phyloP scores from a whole-genome alignment of 2,888 invertebrate genomes.

The Keiferia lycopersicella region DNA sequence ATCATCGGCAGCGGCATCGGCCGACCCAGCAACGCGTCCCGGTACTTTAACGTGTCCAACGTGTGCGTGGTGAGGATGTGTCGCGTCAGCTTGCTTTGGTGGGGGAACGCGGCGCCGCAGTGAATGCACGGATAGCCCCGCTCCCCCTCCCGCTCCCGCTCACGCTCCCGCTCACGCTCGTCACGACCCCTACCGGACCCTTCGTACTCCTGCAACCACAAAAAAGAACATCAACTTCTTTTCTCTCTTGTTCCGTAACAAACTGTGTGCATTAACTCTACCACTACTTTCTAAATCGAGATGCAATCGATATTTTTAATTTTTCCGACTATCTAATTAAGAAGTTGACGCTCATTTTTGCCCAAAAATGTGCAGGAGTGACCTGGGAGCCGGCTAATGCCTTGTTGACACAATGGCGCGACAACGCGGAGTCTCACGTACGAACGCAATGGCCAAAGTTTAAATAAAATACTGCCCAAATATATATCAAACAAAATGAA shows the following conservation, averaged over 20 bases:
- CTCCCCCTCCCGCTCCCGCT: constrained; percentile 56
- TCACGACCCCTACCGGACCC: constrained; percentile 83
- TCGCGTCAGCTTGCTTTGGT: constrained; percentile 94
- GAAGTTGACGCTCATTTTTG: constrained; percentile 96
- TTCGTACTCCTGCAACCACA: constrained; percentile 96
- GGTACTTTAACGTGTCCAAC: constrained; percentile 92
- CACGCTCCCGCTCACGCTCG: background rate
- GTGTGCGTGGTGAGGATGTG: constrained; percentile 95
- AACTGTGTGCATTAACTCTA: constrained; percentile 77
- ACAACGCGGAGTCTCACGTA: constrained; percentile 65
- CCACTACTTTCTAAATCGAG: constrained; percentile 79
- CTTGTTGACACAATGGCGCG: constrained; percentile 74
- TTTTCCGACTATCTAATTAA: constrained; percentile 77
- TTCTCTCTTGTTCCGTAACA: constrained; percentile 77
- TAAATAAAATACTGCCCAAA: constrained; percentile 73
- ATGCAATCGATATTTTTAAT: constrained; percentile 70
- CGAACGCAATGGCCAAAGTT: constrained; percentile 75
- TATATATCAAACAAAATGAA: constrained; percentile 78
- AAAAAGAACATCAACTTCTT: constrained; percentile 95
- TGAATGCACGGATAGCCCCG: constrained; percentile 91
- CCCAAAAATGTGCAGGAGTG: constrained; percentile 83
- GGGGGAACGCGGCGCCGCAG: constrained; percentile 93
- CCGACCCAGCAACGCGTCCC: constrained; percentile 83
- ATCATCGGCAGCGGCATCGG: constrained; percentile 67
- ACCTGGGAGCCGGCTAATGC: constrained; percentile 75